Base-by-base conservation (phyloP, 64 coral and sea anemone genomes). In the Actinia tenebrosa region DNA sequence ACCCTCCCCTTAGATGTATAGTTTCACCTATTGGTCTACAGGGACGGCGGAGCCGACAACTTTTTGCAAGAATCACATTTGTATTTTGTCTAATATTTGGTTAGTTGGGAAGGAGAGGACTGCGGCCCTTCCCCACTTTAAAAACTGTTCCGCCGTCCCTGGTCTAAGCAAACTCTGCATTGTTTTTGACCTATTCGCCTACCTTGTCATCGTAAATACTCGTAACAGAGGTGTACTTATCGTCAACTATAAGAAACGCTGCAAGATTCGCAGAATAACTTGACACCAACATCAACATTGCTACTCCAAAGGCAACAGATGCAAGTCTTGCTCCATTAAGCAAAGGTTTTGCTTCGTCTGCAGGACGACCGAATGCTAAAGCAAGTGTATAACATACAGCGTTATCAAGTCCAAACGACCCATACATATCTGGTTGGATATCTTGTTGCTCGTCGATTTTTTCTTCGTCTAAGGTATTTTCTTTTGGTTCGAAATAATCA, bases 141-240 rank as follows among this genome's bases (percentile, higher is more conserved):
- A 37, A 37, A 37, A 37, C 30, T 37, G 30, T 37, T 37, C 30
- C 30, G 30, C 30, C 30, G 30, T 37, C 30, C 30, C 30, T 37
- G 30, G 30, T 37, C 30, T 37, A 37, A 37, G 30, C 0, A 37
- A 37, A 37, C 0, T 37, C 30, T 37, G 1, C 30, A 37, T 37
- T 37, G 30, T 37, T 0, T 37, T 37, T 37, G 30, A 1, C 1
- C 0, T 0, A 37, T 37, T 37, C 30, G 20, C n/a, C 4, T 75
- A 96, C 94, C 91, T 96, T 96, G 30, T 88, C 50, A 79, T 96
- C 94, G 50, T 96, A 96, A 60, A 96, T 96, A 45, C 86, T 92
- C 20, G 93, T 85, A 5, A 93, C 94, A 68, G 91, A 86, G 18
- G 88, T 90, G 25, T 86, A 90, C 77, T 93, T 96, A 79, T 96